Evolutionary conservation across 2,888 invertebrate genomes (phyloP).

Genomic region (Polydrusus tereticollis): DNA sequence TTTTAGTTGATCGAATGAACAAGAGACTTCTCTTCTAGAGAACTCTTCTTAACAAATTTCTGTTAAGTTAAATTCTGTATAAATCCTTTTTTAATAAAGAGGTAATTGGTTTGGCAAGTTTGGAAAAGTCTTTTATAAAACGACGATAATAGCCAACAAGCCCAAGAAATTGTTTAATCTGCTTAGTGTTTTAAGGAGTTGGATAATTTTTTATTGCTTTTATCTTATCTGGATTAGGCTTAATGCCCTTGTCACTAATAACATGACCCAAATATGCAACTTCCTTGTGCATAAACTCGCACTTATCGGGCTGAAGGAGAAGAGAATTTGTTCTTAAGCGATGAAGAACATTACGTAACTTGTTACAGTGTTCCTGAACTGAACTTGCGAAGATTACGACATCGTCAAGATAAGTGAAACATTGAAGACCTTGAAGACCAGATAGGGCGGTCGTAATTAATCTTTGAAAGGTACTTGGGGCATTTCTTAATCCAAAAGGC

Average conservation of each 20-base stretch:
- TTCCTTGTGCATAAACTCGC: no score
- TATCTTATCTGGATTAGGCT: constrained; percentile 60
- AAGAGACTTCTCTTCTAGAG: neutral
- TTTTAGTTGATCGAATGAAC: neutral
- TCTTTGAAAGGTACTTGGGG: no score
- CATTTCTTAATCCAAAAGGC: no score
- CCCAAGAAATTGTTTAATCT: constrained; percentile 59
- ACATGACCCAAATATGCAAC: constrained; percentile 62
- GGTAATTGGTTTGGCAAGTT: neutral
- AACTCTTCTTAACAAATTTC: no score
- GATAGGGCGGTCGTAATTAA: no score
- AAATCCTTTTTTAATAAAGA: neutral
- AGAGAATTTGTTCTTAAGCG: no score
- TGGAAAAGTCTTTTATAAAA: constrained; percentile 44
- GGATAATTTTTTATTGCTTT: constrained; percentile 55
- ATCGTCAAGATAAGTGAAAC: no score
- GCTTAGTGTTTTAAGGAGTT: constrained; percentile 55
- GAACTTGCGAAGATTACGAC: no score
- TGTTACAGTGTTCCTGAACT: no score
- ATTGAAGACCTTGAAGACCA: no score
- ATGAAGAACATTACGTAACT: no score
- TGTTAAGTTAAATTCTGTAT: neutral
- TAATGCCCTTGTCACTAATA: constrained; percentile 60
- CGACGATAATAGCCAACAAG: constrained; percentile 57
- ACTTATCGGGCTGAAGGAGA: no score